A percentile compares a stretch with the other conserved stretches of the same genome.
These are phyloP conservation scores for Pangasius macronema DNA, from an alignment of 2,797 vertebrate genomes.

Conservation along the genomic window DNA sequence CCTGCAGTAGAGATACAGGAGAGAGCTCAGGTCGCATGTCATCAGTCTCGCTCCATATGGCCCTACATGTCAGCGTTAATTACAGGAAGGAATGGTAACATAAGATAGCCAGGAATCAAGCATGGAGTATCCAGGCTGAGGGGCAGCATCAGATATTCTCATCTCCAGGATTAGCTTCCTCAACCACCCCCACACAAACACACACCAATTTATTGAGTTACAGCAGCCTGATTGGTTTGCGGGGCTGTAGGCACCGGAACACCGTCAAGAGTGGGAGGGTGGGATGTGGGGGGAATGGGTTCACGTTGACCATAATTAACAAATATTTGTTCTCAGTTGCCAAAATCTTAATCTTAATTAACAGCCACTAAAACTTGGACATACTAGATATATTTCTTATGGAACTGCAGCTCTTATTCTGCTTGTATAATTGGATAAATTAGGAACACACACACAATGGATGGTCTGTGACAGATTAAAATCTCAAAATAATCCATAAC, in stretches of 20 bases:
- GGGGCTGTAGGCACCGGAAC: not conserved
- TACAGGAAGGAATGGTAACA: slow-evolving; percentile 56
- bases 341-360: not conserved
- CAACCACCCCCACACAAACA: slow-evolving; percentile 30
- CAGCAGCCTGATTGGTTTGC: slow-evolving; percentile 37
- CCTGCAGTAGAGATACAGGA: slow-evolving; percentile 24
- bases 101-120: slow-evolving; percentile 57
- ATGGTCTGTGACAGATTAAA: not conserved
- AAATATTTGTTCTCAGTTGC: slow-evolving; percentile 2
- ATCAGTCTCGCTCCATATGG: slow-evolving; percentile 52
- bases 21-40: slow-evolving; percentile 49
- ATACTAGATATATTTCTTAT: not conserved
- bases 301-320: not conserved
- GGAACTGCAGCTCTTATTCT: not conserved
- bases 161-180: slow-evolving; percentile 59
- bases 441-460: not conserved
- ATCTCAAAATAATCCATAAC: not conserved
- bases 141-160: slow-evolving; percentile 55
- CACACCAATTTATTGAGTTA: slow-evolving; percentile 26
- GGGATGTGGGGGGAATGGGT: not conserved
- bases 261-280: not conserved
- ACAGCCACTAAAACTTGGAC: not conserved
- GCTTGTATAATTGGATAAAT: not conserved
- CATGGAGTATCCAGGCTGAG: slow-evolving; percentile 52
- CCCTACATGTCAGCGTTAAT: slow-evolving; percentile 56